Percentiles rank a stretch among this genome's conserved stretches.
phyloP scores from a whole-genome alignment of 2,888 invertebrate genomes.

The Leucoma salicis region DNA sequence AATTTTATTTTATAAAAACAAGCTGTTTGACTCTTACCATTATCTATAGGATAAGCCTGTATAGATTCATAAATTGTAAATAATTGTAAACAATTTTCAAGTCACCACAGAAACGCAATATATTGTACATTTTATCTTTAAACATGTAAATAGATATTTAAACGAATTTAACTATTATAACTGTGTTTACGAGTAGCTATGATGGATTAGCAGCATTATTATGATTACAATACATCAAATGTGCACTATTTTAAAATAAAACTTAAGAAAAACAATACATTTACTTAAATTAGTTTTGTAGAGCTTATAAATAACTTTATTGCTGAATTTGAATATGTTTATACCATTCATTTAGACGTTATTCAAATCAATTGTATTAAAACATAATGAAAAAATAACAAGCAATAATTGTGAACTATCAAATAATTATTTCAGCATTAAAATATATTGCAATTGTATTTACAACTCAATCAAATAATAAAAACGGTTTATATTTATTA shows the following conservation, averaged over 20 bases:
- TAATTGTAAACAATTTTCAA: slow-evolving; percentile 31
- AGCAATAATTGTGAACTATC: too few relatives aligned
- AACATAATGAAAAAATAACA: background rate
- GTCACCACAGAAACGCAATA: slow-evolving; percentile 52
- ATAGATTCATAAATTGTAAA: slow-evolving; percentile 40
- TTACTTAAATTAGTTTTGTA: too few relatives aligned
- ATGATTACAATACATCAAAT: slow-evolving; percentile 18
- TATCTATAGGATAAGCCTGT: slow-evolving; percentile 23
- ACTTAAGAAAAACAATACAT: too few relatives aligned
- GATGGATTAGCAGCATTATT: slow-evolving; percentile 46
- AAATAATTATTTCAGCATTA: too few relatives aligned
- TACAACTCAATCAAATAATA: background rate
- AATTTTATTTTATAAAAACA: too few relatives aligned
- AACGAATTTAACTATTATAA: slow-evolving; percentile 77
- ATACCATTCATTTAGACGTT: too few relatives aligned
- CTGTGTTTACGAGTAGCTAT: slow-evolving; percentile 51
- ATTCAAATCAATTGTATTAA: too few relatives aligned
- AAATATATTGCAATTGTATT: background rate
- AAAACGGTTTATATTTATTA: background rate
- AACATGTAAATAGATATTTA: slow-evolving; percentile 77
- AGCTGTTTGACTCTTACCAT: too few relatives aligned
- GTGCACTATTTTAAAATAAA: slow-evolving; percentile 31
- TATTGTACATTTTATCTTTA: slow-evolving; percentile 56
- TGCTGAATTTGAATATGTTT: too few relatives aligned
- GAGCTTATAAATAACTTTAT: too few relatives aligned